Percentiles rank a stretch among this genome's conserved stretches.
Conservation (phyloP, 1,140 invertebrate genomes). For the Mycetomoellerius zeteki region DNA sequence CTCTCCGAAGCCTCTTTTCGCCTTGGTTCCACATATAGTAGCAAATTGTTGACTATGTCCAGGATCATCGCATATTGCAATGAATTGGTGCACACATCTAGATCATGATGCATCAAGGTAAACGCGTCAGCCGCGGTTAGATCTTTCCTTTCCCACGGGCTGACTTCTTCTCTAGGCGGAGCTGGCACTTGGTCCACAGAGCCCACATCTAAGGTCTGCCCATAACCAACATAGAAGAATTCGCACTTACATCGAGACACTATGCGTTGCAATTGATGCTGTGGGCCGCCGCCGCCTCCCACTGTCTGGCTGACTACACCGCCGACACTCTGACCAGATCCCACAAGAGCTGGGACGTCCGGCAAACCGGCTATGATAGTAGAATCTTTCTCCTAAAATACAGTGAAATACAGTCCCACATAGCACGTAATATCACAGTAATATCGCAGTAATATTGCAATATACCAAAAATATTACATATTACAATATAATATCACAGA, state of each 20-base stretch:
- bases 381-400: conserved; percentile 91
- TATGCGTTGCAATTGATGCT: conserved; percentile 95
- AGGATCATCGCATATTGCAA: conserved; percentile 98
- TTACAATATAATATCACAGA: too few species aligned
- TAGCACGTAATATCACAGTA: too few species aligned
- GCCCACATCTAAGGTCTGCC: conserved; percentile 92
- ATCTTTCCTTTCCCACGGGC: conserved; percentile 92
- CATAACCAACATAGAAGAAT: conserved; percentile 98
- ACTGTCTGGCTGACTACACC: conserved; percentile 97
- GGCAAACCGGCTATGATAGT: conserved; percentile 92
- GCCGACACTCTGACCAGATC: conserved; percentile 98
- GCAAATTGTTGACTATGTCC: conserved; percentile 98
- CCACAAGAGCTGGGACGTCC: conserved; percentile 96
- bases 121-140: conserved; percentile 97
- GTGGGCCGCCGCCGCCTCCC: conserved; percentile 90
- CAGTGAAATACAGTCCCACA: not conserved
- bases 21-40: conserved; percentile 98
- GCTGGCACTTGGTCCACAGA: conserved; percentile 89
- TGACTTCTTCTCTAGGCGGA: conserved; percentile 90
- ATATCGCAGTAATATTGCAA: too few species aligned
- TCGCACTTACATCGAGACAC: conserved; percentile 99
- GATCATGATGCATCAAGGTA: conserved; percentile 98
- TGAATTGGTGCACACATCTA: conserved; percentile 99
- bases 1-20: conserved; percentile 96
- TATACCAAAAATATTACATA: too few species aligned